phyloP scores from a whole-genome alignment of 2,797 vertebrate genomes.

The Myoxocephalus aenaeus region DNA sequence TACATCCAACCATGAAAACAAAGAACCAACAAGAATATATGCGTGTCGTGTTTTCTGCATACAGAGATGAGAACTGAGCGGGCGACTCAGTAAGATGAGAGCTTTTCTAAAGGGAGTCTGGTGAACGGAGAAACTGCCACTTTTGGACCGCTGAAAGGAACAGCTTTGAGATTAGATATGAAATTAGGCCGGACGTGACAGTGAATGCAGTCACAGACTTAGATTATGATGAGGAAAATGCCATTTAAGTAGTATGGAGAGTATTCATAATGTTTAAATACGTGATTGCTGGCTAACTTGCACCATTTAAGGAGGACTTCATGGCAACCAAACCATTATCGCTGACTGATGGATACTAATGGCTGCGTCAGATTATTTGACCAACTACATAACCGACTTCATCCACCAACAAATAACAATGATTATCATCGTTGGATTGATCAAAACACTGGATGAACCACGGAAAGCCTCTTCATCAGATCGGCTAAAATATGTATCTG shows the following conservation, averaged over 20 bases:
- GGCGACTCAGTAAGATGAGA: background rate
- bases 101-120: background rate
- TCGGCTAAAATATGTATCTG: conserved; percentile 12
- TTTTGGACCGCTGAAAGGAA: background rate
- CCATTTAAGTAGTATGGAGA: conserved; percentile 12
- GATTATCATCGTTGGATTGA: conserved; percentile 19
- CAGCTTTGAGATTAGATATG: conserved; percentile 32
- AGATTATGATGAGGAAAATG: conserved; percentile 43
- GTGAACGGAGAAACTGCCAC: background rate
- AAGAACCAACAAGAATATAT: conserved; percentile 8
- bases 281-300: conserved; percentile 29
- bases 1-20: conserved; percentile 8
- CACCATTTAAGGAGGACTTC: conserved; percentile 21
- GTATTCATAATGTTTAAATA: conserved; percentile 17
- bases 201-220: background rate
- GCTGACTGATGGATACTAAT: conserved; percentile 41
- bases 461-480: conserved; percentile 13
- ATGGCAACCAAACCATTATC: conserved; percentile 13
- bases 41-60: background rate
- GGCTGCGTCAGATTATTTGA: conserved; percentile 16
- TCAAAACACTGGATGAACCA: conserved; percentile 31
- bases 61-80: background rate
- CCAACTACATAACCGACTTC: conserved; percentile 1
- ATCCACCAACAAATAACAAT: conserved; percentile 26
- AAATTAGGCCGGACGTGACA: conserved; percentile 11